A percentile compares a stretch with the other conserved stretches of the same genome.
Evolutionary conservation across 2,113 vertebrate genomes (phyloP).

Genomic region (Cygnus buccinator): DNA sequence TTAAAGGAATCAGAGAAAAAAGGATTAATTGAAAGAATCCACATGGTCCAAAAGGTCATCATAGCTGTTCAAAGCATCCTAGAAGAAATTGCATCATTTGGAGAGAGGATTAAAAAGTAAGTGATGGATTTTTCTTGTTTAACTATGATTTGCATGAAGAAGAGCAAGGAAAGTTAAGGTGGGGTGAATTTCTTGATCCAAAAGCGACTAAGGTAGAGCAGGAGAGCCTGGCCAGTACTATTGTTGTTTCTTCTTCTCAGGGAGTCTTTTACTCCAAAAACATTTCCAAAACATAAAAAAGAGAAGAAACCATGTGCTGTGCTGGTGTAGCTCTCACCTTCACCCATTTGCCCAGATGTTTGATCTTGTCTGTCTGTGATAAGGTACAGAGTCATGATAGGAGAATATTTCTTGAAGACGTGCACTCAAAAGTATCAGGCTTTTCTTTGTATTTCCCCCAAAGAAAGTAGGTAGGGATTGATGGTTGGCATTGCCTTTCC

Average conservation of each 20-base stretch:
- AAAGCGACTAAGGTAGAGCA: background rate
- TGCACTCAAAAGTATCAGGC: background rate
- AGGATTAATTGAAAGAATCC: constrained; percentile 93
- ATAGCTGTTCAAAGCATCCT: constrained; percentile 89
- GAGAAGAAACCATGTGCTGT: background rate
- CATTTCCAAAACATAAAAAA: background rate
- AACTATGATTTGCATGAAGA: background rate
- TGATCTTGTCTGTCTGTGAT: background rate
- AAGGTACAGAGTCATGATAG: background rate
- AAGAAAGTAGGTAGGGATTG: background rate
- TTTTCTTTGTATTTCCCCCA: background rate
- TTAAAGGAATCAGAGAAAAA: constrained; percentile 90
- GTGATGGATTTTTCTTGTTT: background rate
- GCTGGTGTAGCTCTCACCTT: background rate
- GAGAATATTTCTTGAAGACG: background rate
- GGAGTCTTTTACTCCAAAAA: background rate
- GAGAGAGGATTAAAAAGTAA: constrained; percentile 97
- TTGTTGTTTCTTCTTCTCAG: background rate
- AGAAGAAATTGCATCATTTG: constrained; percentile 90
- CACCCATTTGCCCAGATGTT: background rate
- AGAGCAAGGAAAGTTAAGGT: background rate
- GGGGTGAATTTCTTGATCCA: background rate
- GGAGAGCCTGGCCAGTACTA: background rate
- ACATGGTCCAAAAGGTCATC: constrained; percentile 97
- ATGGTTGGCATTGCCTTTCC: background rate